These are phyloP conservation scores for Pachymerium ferrugineum DNA, from an alignment of 2,888 invertebrate species.

Conservation along the genomic window DNA sequence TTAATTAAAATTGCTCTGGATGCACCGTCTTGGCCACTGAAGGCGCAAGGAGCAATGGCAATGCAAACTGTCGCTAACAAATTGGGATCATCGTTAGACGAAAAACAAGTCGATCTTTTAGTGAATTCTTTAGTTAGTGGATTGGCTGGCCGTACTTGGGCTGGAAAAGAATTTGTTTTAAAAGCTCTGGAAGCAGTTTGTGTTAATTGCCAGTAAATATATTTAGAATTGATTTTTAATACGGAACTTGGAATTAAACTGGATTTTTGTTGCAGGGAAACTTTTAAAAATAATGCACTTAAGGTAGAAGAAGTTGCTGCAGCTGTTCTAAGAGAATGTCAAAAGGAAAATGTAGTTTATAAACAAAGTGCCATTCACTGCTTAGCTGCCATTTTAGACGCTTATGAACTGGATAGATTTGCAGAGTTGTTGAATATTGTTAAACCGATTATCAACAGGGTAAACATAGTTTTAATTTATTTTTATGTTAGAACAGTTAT, in stretches of 20 bases:
- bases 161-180: constrained; percentile 77
- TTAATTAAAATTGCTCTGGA: constrained; percentile 66
- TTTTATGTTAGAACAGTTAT: not conserved
- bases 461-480: constrained; percentile 44
- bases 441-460: constrained; percentile 58
- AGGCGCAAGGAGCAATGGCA: constrained; percentile 76
- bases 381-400: constrained; percentile 66
- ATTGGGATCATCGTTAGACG: constrained; percentile 60
- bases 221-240: not conserved
- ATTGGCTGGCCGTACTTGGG: constrained; percentile 76
- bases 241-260: not conserved
- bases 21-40: constrained; percentile 81
- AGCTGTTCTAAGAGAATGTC: constrained; percentile 68
- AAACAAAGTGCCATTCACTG: constrained; percentile 66
- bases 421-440: constrained; percentile 71
- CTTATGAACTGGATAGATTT: constrained; percentile 66
- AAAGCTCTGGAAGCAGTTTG: constrained; percentile 70
- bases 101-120: constrained; percentile 53
- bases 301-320: constrained; percentile 50
- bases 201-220: constrained; percentile 61
- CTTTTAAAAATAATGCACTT: constrained; percentile 32
- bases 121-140: constrained; percentile 63
- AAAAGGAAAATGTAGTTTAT: constrained; percentile 72
- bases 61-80: constrained; percentile 72
- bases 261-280: not conserved